phyloP scores from a whole-genome alignment of 2,888 invertebrate genomes.

The Parascotia fuliginaria region DNA sequence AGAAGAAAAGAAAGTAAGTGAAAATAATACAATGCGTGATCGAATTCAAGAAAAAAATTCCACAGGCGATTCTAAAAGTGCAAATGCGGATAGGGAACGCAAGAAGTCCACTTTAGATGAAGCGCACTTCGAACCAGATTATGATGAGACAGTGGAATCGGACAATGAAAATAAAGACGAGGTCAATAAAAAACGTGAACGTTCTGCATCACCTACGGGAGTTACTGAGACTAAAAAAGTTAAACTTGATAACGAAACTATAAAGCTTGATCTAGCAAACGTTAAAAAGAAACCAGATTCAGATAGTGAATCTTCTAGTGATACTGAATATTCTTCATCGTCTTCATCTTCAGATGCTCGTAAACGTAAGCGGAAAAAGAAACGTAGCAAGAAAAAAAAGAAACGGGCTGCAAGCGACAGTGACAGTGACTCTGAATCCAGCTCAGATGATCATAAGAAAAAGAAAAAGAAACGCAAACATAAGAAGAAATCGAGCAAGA shows the following conservation, averaged over 20 bases:
- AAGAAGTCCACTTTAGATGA: constrained; percentile 90
- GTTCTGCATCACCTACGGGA: constrained; percentile 60
- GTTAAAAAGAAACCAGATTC: constrained; percentile 80
- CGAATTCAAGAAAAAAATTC: constrained; percentile 53
- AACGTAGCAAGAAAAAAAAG: constrained; percentile 86
- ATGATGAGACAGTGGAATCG: constrained; percentile 87
- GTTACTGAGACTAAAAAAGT: constrained; percentile 63
- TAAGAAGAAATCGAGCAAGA: constrained; percentile 89
- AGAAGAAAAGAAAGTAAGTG: constrained; percentile 56
- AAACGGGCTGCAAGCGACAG: constrained; percentile 87
- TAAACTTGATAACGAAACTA: constrained; percentile 74
- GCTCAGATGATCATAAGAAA: constrained; percentile 88
- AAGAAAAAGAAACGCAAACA: constrained; percentile 89
- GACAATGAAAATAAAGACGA: constrained; percentile 88
- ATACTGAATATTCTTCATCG: constrained; percentile 80
- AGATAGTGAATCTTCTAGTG: constrained; percentile 75
- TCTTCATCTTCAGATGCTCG: constrained; percentile 83
- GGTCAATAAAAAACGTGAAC: constrained; percentile 69
- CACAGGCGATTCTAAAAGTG: constrained; percentile 43
- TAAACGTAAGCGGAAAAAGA: constrained; percentile 88
- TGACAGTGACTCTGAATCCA: constrained; percentile 88
- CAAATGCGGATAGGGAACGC: constrained; percentile 75
- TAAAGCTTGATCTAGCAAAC: constrained; percentile 79
- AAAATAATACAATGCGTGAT: constrained; percentile 28
- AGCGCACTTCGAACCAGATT: constrained; percentile 91